Base-by-base conservation (phyloP, 1,140 invertebrate genomes). In the Drosophila fuyamai region DNA sequence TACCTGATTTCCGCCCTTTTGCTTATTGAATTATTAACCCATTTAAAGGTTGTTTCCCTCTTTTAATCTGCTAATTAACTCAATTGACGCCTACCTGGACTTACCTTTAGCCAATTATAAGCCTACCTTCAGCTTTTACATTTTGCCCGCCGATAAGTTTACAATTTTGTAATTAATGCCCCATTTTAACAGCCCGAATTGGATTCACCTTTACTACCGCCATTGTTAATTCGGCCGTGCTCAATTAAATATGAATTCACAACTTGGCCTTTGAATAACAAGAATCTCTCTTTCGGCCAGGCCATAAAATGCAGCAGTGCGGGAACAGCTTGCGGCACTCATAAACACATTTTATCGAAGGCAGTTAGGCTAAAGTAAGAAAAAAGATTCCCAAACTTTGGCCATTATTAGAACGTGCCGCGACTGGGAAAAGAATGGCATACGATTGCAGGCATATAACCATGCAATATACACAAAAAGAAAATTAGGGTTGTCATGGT, bases 121-220 rank as follows among this genome's bases (percentile, higher is more conserved):
- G 53, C 38, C 60, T 13, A 27, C 48, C 44, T 44, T 46, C 18
- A 27, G 40, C n/a, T 12, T 14, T 16, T 9, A 13, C 35, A 9
- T 10, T 40, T 18, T 5, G 16, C 16, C 63, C 35, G n/a, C n/a
- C 38, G 9, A 44, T 51, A 66, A 51, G 36, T 68, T 68, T 66
- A 60, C 36, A 82, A 83, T 84, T 66, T 58, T 48, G 44, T 65
- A 61, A 86, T 78, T 86, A 85, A 86, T 78, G 63, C 66, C 38
- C 32, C 55, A 44, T 74, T 84, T 51, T 56, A 63, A 79, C 76
- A 84, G 80, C 58, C 7, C 8, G 7, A 8, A 76, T 83, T 71
- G 63, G 50, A 47, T 23, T 4, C 13, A 40, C 54, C 38, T 57
- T 51, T 53, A 47, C 43, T 27, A 2, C 35, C 54, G 14, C 23